Base-by-base conservation (phyloP, 2,797 vertebrate genomes). In the Pseudochaenichthys georgianus region DNA sequence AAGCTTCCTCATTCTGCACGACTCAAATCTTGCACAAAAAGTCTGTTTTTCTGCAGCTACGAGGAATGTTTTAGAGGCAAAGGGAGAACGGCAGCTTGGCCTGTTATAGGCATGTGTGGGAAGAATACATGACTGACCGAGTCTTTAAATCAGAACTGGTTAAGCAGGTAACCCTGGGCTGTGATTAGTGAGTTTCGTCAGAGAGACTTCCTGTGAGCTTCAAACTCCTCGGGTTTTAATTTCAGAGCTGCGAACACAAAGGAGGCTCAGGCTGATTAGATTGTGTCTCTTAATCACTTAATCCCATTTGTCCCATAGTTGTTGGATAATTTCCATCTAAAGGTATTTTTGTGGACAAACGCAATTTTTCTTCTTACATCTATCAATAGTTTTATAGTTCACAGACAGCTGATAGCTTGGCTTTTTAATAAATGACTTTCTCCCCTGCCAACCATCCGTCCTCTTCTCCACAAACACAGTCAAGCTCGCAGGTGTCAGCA, bases 291-390 rank as follows among this genome's bases (percentile, higher is more conserved):
- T 78, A 87, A 88, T 81, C 84, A 53, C 70, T 85, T 91, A 83
- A 91, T 92, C 85, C 77, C 17, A 66, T 89, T 89, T 84, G 73
- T 79, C 64, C 64, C 34, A 71, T 87, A 51, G 79, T 53, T 57
- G 13, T 75, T 80, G 86, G 82, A 77, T 59, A 31, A 16, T 55
- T 43, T 65, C 73, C 73, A 66, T 57, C 64, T 50, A 52, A 31
- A 21, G 34, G 19, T 43, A 43, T 51, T 12, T 45, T 17, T 52
- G 52, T 73, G 62, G 54, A 58, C 23, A 2, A 31, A 38, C 9
- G 59, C 52, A 70, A 64, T 28, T 54, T 74, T 21, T 45, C 5
- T 45, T 38, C 58, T 48, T 43, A 23, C 15, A 79, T 50, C 50
- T 7, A 73, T 64, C 41, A 74, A 43, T 31, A 38, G 2, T 34